These are phyloP conservation scores for Manduca sexta DNA, from an alignment of 1,140 invertebrate genomes.

Conservation along the genomic window DNA sequence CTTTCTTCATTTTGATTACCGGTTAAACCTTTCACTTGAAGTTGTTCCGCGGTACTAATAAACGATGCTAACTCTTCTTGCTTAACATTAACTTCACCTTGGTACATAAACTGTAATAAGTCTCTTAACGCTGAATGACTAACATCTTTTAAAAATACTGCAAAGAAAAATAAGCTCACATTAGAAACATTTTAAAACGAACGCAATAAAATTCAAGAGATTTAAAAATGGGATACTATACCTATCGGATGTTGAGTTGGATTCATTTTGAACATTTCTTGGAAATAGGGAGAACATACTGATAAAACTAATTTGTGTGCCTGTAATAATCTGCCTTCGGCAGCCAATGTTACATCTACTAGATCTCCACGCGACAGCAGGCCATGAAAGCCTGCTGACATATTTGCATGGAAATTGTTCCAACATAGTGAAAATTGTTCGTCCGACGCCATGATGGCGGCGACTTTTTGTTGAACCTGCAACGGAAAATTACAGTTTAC, in stretches of 20 bases:
- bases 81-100: conserved; percentile 89
- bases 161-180: conserved; percentile 41
- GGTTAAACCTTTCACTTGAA: conserved; percentile 89
- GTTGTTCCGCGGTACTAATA: conserved; percentile 87
- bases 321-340: conserved; percentile 84
- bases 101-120: conserved; percentile 90
- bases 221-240: conserved; percentile 32
- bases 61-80: conserved; percentile 88
- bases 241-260: conserved; percentile 76
- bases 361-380: conserved; percentile 83
- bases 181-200: conserved; percentile 3
- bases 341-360: conserved; percentile 87
- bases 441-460: conserved; percentile 78
- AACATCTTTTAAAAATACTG: conserved; percentile 89
- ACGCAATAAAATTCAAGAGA: background rate
- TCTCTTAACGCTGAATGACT: conserved; percentile 83
- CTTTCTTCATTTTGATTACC: conserved; percentile 74
- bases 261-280: conserved; percentile 84
- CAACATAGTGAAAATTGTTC: conserved; percentile 85
- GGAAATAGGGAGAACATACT: conserved; percentile 90
- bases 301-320: conserved; percentile 88
- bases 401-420: conserved; percentile 85
- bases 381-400: conserved; percentile 82
- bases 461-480: conserved; percentile 59
- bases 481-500: conserved; percentile 27